Conservation (phyloP, 2,113 vertebrate genomes). For the Ptilonorhynchus violaceus region DNA sequence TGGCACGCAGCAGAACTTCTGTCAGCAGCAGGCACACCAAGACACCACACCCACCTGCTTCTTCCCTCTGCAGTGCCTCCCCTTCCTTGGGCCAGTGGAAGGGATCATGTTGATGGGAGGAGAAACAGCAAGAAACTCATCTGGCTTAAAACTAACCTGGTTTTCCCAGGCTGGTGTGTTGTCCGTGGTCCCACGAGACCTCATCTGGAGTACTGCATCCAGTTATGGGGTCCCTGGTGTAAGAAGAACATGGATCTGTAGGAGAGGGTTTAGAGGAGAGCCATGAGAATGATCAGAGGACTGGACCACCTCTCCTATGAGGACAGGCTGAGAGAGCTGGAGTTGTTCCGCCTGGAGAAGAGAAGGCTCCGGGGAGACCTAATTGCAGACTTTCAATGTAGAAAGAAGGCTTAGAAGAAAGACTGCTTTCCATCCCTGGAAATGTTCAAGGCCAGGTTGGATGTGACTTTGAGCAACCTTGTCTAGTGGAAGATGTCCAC, state of each 20-base stretch:
- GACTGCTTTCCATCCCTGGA: background rate
- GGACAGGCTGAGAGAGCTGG: background rate
- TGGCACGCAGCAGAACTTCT: background rate
- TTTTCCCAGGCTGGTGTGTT: background rate
- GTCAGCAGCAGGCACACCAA: background rate
- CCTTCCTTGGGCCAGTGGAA: background rate
- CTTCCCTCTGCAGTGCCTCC: background rate
- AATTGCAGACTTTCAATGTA: background rate
- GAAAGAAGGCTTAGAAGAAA: background rate
- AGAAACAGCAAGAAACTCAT: background rate
- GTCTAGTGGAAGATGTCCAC: background rate
- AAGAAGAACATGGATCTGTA: background rate
- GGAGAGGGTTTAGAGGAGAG: background rate
- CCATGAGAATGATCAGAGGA: background rate
- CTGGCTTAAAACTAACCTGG: background rate
- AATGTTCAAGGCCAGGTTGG: background rate
- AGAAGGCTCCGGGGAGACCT: background rate
- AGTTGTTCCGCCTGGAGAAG: background rate
- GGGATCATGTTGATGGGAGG: background rate
- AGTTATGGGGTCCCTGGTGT: background rate
- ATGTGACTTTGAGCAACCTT: background rate
- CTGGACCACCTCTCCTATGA: background rate
- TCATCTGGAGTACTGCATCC: background rate
- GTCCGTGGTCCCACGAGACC: background rate
- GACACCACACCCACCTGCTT: rapidly evolving